Evolutionary conservation across 2,888 invertebrate genomes (phyloP), one percentile per base, ranked within the genome.

Genomic region (Chrysolina oricalcia): DNA sequence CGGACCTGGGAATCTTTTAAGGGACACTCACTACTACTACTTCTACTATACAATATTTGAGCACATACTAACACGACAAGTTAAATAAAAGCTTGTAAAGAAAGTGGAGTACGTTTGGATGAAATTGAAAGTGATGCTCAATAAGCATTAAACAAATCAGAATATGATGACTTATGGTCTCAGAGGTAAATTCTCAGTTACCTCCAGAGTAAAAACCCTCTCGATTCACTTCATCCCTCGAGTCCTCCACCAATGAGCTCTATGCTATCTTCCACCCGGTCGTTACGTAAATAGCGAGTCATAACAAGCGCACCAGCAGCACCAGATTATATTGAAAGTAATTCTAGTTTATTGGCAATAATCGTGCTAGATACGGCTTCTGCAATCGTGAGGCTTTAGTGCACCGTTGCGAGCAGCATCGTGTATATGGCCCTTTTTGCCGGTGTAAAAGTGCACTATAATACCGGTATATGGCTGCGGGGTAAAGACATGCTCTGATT

Each of bases 311-410:
- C 82, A 73, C 70, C 73, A 71, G 72, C 66, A 70, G 70, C 77
- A 73, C 74, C 80, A 81, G 86, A 86, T 87, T 86, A 87, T 86
- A 86, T 86, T 85, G 86, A 85, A 86, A 86, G 87, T 86, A 87
- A 87, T 87, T 87, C 86, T 86, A 85, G 86, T 87, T 87, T 87
- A 87, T 87, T 86, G 87, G 80, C 84, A 84, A 85, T 85, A 85
- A 83, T 84, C 82, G 83, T 79, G 80, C 81, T 73, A 72, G 86
- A 85, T 86, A 86, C 84, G 84, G 86, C 85, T 84, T 82, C 83
- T 85, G 82, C 85, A 86, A 85, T 85, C 85, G 83, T 76, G 83
- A 83, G 79, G 76, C 78, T 81, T 78, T 77, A 78, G 76, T 81
- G 79, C 80, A 81, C 76, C 80, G 77, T 73, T 75, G 77, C 77